Conservation (phyloP, 2,888 invertebrate genomes). For the Euclidia mi region DNA sequence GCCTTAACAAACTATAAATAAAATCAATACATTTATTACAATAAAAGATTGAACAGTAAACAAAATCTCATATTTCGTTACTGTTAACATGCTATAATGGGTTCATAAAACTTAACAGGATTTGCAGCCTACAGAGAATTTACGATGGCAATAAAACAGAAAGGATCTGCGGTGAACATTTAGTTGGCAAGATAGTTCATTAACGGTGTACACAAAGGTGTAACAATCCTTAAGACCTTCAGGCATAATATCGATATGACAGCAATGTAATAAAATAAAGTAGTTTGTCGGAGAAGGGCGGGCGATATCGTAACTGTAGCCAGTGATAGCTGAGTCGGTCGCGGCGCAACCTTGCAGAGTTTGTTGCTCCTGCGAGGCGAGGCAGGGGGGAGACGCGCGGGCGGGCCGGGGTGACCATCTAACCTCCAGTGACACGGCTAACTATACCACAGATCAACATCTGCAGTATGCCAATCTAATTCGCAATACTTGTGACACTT, state of each 20-base stretch:
- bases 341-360: constrained; percentile 88
- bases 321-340: constrained; percentile 80
- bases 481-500: constrained; percentile 19
- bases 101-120: too few relatives aligned
- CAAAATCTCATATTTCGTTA: too few relatives aligned
- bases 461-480: constrained; percentile 52
- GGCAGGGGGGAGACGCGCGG: constrained; percentile 47
- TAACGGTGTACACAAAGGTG: constrained; percentile 39
- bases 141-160: constrained; percentile 2
- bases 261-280: constrained; percentile 83
- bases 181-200: constrained; percentile 13
- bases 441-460: constrained; percentile 64
- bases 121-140: not conserved
- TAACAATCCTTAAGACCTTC: constrained; percentile 75
- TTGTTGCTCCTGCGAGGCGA: constrained; percentile 81
- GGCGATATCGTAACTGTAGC: constrained; percentile 85
- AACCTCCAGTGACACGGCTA: constrained; percentile 82
- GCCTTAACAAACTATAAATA: too few relatives aligned
- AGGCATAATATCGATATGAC: constrained; percentile 76
- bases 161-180: constrained; percentile 6
- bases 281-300: constrained; percentile 86
- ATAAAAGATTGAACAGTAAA: too few relatives aligned
- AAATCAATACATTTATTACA: too few relatives aligned
- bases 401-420: constrained; percentile 54
- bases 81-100: not conserved